Evolutionary conservation across 2,888 invertebrate species (phyloP).

Genomic region (Synergus japonicus): DNA sequence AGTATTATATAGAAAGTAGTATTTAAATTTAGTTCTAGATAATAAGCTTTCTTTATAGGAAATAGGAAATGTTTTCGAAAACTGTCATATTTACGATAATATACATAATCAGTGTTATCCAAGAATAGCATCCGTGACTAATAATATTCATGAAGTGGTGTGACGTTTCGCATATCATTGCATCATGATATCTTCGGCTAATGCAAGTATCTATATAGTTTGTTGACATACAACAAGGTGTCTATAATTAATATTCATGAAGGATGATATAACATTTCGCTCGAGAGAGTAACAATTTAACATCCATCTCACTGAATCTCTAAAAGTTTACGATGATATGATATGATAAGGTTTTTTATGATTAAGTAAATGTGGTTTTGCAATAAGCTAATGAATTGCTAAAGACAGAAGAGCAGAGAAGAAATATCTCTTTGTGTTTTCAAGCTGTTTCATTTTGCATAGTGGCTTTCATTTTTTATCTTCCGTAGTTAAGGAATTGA

Average conservation of each 20-base stretch:
- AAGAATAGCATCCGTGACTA: constrained; percentile 18
- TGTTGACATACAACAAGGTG: constrained; percentile 24
- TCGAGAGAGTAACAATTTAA: neutral
- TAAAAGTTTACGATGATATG: neutral
- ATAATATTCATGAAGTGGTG: constrained; percentile 30
- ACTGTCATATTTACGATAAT: neutral
- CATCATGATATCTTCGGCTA: constrained; percentile 4
- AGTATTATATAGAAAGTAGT: no score
- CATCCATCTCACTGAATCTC: constrained; percentile 1
- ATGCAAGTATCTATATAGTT: constrained; percentile 5
- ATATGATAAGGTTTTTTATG: no score
- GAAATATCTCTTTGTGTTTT: constrained; percentile 23
- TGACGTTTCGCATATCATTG: constrained; percentile 23
- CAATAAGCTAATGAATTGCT: constrained; percentile 15
- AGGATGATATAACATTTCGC: constrained; percentile 5
- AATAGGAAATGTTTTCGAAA: neutral
- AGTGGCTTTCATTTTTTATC: constrained; percentile 29
- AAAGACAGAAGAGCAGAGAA: constrained; percentile 14
- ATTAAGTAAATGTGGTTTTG: constrained; percentile 30
- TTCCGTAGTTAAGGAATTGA: constrained; percentile 4
- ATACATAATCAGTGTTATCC: neutral
- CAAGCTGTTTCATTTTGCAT: constrained; percentile 22
- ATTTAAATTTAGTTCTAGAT: neutral
- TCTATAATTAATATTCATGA: constrained; percentile 36
- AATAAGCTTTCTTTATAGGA: neutral